Base-by-base conservation (phyloP, 2,888 invertebrate genomes). In the Ceramica pisi region DNA sequence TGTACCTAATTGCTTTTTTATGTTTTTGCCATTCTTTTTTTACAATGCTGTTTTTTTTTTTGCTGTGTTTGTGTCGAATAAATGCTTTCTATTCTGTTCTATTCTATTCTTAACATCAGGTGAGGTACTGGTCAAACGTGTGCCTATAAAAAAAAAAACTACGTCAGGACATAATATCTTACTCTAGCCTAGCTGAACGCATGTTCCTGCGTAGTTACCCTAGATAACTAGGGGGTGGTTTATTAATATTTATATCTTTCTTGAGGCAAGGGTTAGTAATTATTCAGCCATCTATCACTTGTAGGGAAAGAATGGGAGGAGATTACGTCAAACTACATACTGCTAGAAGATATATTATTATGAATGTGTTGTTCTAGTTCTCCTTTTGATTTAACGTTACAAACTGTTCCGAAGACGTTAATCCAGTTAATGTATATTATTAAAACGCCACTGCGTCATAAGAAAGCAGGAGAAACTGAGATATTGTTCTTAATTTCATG, bases 241-340 rank as follows among this genome's bases (percentile, higher is more conserved):
- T 71, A 79, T 79, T 77, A 65, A 79, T 81, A 77, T 81, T 81
- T 81, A 81, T 77, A 65, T 66, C 67, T 78, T 71, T 77, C 64
- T 79, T 76, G 57, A 55, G 57, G 81, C 62, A 77, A 77, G 71
- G 71, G 67, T 71, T 77, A 48, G 71, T 79, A 70, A 81, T 76
- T 79, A 79, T 77, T 77, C 79, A 62, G 35, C 41, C n/a, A 81
- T 79, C 65, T 81, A 79, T 79, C 81, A 77, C 65, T 62, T 19
- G 23, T 16, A 12, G 26, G 41, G 65, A 71, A 61, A 56, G 44
- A 81, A 64, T 61, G 56, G 63, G 51, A 26, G 64, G 46, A 77
- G 56, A 68, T 67, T 66, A 26, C 19, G 57, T 48, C 46, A 44
- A 63, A 16, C 0, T 59, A 23, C 46, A 35, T 64, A 51, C n/a